A percentile compares a stretch with the other conserved stretches of the same genome.
These are phyloP conservation scores for Thryonomys swinderianus DNA, from an alignment of 2,113 vertebrate species.

Conservation along the genomic window DNA sequence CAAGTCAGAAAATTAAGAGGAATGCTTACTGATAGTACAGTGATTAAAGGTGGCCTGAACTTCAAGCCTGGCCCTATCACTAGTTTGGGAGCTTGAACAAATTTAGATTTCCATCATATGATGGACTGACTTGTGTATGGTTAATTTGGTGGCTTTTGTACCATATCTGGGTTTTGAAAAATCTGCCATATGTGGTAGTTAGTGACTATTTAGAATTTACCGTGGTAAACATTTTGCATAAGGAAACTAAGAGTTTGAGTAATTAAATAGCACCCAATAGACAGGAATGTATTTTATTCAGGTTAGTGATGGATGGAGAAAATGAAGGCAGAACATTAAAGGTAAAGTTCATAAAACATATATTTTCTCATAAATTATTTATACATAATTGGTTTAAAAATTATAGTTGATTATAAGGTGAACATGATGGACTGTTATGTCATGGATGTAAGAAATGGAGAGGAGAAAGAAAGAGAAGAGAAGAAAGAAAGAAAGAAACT, in stretches of 20 bases:
- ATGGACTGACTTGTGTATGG: background rate
- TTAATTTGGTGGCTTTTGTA: background rate
- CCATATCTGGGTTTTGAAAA: background rate
- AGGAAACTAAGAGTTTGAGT: constrained; percentile 16
- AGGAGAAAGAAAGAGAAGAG: background rate
- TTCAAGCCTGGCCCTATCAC: background rate
- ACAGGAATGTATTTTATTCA: background rate
- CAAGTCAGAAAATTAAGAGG: constrained; percentile 28
- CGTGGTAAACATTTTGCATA: background rate
- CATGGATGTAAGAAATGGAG: background rate
- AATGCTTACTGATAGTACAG: background rate
- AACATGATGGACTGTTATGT: background rate
- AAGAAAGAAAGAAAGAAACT: background rate
- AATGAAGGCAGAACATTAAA: constrained; percentile 11
- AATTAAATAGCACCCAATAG: background rate
- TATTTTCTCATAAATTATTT: constrained; percentile 40
- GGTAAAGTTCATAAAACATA: background rate
- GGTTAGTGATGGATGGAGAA: constrained; percentile 9
- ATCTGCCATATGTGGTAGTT: background rate
- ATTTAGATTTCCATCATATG: background rate
- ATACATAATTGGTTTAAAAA: background rate
- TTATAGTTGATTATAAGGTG: constrained; percentile 35
- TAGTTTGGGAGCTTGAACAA: constrained; percentile 11
- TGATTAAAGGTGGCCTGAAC: background rate
- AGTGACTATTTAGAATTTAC: background rate